Evolutionary conservation across 2,888 invertebrate species (phyloP).

Genomic region (Sphinx pinastri): DNA sequence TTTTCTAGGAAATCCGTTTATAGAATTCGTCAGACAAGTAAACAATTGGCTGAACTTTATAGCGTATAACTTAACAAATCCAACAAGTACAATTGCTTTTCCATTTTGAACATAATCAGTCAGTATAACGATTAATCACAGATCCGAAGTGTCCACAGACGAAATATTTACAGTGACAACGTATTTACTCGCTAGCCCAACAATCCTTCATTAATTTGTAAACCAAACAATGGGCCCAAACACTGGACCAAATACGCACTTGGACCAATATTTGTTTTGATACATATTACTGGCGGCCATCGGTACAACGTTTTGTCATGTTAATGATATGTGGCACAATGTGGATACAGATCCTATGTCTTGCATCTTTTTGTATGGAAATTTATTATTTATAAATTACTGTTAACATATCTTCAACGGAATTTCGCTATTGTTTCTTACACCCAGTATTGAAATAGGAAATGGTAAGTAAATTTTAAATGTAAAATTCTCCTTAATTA

Average conservation of each 20-base stretch:
- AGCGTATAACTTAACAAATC: too few relatives aligned
- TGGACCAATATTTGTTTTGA: slow-evolving; percentile 80
- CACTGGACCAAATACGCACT: slow-evolving; percentile 77
- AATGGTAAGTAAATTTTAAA: too few relatives aligned
- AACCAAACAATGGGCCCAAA: slow-evolving; percentile 70
- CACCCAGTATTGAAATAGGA: too few relatives aligned
- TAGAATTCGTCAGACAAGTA: too few relatives aligned
- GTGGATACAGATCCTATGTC: slow-evolving; percentile 57
- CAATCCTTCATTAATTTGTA: slow-evolving; percentile 80
- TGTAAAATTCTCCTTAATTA: too few relatives aligned
- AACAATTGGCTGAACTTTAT: too few relatives aligned
- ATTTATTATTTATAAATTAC: slow-evolving; percentile 9
- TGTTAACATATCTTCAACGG: background rate
- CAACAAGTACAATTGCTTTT: too few relatives aligned
- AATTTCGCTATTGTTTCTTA: background rate
- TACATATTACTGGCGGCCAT: slow-evolving; percentile 78
- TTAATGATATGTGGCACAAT: slow-evolving; percentile 68
- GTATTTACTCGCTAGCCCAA: slow-evolving; percentile 55
- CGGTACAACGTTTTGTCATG: slow-evolving; percentile 75
- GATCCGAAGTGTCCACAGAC: background rate
- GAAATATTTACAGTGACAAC: slow-evolving; percentile 48
- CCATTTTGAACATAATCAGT: too few relatives aligned
- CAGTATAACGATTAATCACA: background rate
- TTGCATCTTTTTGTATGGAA: slow-evolving; percentile 26
- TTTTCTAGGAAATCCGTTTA: background rate